Percentiles rank a stretch among this genome's conserved stretches.
phyloP scores from a whole-genome alignment of 2,113 vertebrate species.

The Pterocles orientalis region DNA sequence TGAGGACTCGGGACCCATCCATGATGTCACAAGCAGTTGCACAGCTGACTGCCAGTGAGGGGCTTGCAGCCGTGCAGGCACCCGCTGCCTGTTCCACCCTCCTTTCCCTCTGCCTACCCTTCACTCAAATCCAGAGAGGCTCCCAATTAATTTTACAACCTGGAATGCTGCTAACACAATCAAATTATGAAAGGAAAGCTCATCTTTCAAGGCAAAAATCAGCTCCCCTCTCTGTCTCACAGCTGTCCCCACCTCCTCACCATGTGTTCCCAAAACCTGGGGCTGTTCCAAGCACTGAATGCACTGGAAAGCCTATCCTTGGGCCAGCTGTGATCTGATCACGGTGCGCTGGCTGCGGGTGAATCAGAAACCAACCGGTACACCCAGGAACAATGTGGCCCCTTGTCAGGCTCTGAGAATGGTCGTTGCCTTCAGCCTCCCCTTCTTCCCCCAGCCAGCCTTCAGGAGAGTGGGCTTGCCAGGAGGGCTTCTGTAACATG shows the following conservation, averaged over 20 bases:
- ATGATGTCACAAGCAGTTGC: not conserved
- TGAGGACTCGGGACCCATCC: not conserved
- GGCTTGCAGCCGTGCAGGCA: not conserved
- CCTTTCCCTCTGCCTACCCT: conserved; percentile 8
- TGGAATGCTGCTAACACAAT: conserved; percentile 63
- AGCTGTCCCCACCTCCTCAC: conserved; percentile 63
- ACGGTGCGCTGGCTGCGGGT: conserved; percentile 47
- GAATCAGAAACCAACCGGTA: conserved; percentile 73
- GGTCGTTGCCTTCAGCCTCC: not conserved
- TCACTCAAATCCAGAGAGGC: conserved; percentile 11
- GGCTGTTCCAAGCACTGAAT: conserved; percentile 76
- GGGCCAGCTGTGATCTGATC: conserved; percentile 80
- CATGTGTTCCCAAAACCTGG: conserved; percentile 79
- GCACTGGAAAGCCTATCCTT: conserved; percentile 77
- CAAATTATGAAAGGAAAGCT: conserved; percentile 66
- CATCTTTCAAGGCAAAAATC: conserved; percentile 63
- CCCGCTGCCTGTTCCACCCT: not conserved
- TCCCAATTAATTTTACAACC: conserved; percentile 48
- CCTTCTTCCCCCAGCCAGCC: not conserved
- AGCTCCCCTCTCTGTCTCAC: conserved; percentile 42
- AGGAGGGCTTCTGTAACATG: not conserved
- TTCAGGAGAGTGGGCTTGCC: not conserved
- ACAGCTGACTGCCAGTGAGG: not conserved
- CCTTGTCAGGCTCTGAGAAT: conserved; percentile 60
- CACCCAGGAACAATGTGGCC: conserved; percentile 68